Evolutionary conservation across 2,797 vertebrate species (phyloP).

Genomic region (Malurus leucopterus): DNA sequence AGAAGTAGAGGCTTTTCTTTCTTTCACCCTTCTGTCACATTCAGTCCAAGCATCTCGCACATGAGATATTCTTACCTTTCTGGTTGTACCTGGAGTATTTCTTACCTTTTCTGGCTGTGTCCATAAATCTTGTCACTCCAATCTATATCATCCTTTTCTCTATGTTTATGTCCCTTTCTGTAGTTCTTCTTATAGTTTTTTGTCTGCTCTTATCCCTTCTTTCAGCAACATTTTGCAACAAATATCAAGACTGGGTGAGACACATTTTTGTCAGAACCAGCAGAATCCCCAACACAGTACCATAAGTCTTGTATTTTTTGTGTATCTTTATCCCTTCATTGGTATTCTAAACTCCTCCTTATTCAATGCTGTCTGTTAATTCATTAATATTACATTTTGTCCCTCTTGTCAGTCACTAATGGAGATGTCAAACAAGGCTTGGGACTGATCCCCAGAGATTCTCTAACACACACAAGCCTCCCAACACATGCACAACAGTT

Average conservation of each 20-base stretch:
- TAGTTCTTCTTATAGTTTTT: background rate
- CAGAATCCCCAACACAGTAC: background rate
- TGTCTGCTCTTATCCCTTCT: background rate
- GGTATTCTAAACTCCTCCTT: background rate
- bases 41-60: background rate
- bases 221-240: fast-evolving
- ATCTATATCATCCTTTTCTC: background rate
- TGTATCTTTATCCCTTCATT: background rate
- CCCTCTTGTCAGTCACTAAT: background rate
- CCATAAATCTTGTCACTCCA: fast-evolving
- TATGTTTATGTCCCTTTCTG: background rate
- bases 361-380: background rate
- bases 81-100: background rate
- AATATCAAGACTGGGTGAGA: background rate
- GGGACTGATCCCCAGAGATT: background rate
- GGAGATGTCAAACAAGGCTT: background rate
- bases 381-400: background rate
- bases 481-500: background rate
- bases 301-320: background rate
- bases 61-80: background rate
- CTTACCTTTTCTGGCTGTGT: background rate
- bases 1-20: background rate
- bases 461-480: background rate
- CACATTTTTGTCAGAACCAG: background rate
- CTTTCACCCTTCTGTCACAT: fast-evolving